These are phyloP conservation scores for Gorsachius goisagi DNA, from an alignment of 2,113 vertebrate genomes.

Conservation along the genomic window DNA sequence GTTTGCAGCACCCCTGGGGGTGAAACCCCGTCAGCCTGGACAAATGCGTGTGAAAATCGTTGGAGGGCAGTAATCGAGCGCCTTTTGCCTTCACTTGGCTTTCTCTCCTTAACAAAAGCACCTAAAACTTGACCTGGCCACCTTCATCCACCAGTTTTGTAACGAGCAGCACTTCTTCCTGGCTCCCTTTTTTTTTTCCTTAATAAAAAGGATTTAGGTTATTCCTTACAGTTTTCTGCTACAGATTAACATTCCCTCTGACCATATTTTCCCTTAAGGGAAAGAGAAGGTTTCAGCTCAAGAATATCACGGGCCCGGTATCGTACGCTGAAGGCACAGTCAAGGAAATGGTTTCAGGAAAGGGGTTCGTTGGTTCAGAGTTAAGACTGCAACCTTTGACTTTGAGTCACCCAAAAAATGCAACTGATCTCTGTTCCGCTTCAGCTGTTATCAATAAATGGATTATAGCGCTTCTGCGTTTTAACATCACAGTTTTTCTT, in stretches of 20 bases:
- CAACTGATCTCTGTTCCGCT: fast-evolving
- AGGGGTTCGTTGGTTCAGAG: neutral
- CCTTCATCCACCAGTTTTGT: fast-evolving
- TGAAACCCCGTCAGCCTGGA: fast-evolving
- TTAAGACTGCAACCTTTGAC: neutral
- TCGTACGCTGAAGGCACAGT: neutral
- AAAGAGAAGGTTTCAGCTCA: neutral
- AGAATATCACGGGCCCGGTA: fast-evolving
- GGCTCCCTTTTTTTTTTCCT: neutral
- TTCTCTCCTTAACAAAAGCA: fast-evolving
- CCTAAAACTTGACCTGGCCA: fast-evolving
- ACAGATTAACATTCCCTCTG: fast-evolving
- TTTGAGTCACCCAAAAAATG: fast-evolving
- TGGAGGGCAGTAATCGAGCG: neutral
- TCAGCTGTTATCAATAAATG: fast-evolving
- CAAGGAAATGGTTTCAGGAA: neutral
- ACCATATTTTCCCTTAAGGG: neutral
- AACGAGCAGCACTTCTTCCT: neutral
- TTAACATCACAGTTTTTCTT: neutral
- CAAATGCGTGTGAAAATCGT: neutral
- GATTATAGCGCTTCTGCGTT: neutral
- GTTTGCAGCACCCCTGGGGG: neutral
- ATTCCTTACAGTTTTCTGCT: neutral
- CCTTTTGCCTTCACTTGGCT: fast-evolving
- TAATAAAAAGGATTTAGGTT: fast-evolving